phyloP scores from a whole-genome alignment of 2,113 vertebrate genomes.

The Cyanoliseus patagonus region DNA sequence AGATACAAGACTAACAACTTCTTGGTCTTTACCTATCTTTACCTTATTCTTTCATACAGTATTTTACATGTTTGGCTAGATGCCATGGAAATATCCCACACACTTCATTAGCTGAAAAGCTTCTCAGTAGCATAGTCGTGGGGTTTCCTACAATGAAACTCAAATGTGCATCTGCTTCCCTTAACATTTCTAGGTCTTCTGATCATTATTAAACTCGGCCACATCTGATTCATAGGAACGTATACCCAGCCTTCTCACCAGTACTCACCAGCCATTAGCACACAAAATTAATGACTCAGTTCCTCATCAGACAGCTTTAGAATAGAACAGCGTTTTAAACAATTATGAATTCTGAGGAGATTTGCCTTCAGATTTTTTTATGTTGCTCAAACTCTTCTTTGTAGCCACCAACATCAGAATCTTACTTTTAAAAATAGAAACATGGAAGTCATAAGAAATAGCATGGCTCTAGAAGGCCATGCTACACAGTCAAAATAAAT shows the following conservation, averaged over 20 bases:
- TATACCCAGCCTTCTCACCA: not conserved
- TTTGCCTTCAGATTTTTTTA: not conserved
- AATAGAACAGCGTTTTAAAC: not conserved
- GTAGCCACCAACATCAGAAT: not conserved
- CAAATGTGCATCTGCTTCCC: not conserved
- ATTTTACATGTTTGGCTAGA: not conserved
- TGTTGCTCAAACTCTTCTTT: not conserved
- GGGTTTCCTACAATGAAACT: not conserved
- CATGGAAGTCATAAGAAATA: not conserved
- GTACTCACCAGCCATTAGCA: not conserved
- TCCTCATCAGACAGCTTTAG: not conserved
- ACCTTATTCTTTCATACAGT: not conserved
- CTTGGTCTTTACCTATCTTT: not conserved
- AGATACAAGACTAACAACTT: not conserved
- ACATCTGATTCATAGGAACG: not conserved
- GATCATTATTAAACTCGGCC: not conserved
- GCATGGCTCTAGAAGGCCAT: not conserved
- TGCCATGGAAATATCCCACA: not conserved
- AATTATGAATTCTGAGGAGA: not conserved
- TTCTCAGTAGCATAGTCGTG: not conserved
- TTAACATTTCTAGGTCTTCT: not conserved
- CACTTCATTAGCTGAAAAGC: not conserved
- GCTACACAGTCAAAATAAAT: not conserved
- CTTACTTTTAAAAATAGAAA: not conserved
- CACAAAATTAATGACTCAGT: not conserved